These are phyloP conservation scores for Carassius gibelio DNA, from an alignment of 2,113 vertebrate genomes.

Conservation along the genomic window DNA sequence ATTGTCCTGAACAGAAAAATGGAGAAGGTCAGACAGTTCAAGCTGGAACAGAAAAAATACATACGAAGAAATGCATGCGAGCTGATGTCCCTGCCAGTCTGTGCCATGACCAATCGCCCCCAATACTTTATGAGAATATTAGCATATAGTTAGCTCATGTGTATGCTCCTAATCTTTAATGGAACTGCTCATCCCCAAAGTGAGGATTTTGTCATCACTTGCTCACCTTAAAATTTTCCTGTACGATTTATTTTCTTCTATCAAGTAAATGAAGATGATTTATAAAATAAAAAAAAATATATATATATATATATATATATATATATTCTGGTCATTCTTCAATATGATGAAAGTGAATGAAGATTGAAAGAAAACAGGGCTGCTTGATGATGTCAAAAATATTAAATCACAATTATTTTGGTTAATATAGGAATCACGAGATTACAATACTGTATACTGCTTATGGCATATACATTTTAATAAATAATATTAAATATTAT, in stretches of 20 bases:
- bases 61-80: neutral
- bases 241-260: neutral
- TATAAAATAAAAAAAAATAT: too few species aligned
- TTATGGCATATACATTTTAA: too few species aligned
- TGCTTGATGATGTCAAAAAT: too few species aligned
- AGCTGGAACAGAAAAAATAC: neutral
- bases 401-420: too few species aligned
- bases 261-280: neutral
- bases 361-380: too few species aligned
- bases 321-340: too few species aligned
- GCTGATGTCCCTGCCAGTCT: neutral
- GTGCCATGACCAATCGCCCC: too few species aligned
- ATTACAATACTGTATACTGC: too few species aligned
- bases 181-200: neutral
- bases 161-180: neutral
- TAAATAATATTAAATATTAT: too few species aligned
- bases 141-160: neutral
- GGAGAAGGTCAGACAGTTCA: neutral
- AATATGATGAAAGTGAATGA: too few species aligned
- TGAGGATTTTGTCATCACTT: neutral
- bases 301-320: too few species aligned
- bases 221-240: neutral
- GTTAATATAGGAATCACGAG: too few species aligned
- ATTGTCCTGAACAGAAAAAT: slow-evolving; percentile 77
- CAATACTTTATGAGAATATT: neutral